Evolutionary conservation across 2,113 vertebrate genomes (phyloP).

Genomic region (Cisticola juncidis): DNA sequence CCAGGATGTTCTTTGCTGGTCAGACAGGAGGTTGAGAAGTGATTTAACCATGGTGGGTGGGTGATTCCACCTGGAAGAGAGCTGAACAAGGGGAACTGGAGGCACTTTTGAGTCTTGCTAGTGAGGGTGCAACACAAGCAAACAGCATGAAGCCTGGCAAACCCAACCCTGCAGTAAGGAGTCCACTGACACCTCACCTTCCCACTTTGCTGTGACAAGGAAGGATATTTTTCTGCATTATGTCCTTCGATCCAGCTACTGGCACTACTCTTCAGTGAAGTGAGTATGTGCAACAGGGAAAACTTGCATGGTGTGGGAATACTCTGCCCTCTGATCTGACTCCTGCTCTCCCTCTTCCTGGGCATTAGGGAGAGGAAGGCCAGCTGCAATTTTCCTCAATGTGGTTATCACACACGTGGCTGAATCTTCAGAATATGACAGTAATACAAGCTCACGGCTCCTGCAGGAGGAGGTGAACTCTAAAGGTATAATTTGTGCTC

Average conservation of each 20-base stretch:
- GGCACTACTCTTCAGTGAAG: neutral
- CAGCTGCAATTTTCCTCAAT: neutral
- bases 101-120: neutral
- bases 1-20: neutral
- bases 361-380: neutral
- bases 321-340: neutral
- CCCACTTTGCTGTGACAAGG: neutral
- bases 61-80: neutral
- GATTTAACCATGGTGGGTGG: rapidly evolving
- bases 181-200: neutral
- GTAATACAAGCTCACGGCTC: neutral
- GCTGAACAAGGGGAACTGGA: neutral
- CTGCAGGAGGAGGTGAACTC: neutral
- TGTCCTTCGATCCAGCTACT: neutral
- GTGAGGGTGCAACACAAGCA: neutral
- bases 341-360: neutral
- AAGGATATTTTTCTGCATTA: neutral
- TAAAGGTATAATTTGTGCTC: neutral
- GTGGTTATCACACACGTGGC: rapidly evolving
- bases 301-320: neutral
- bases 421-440: neutral
- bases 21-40: neutral
- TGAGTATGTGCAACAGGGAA: neutral
- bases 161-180: neutral
- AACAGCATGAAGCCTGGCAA: neutral